Evolutionary conservation across 2,888 invertebrate genomes (phyloP).

Genomic region (Pammene aurita): DNA sequence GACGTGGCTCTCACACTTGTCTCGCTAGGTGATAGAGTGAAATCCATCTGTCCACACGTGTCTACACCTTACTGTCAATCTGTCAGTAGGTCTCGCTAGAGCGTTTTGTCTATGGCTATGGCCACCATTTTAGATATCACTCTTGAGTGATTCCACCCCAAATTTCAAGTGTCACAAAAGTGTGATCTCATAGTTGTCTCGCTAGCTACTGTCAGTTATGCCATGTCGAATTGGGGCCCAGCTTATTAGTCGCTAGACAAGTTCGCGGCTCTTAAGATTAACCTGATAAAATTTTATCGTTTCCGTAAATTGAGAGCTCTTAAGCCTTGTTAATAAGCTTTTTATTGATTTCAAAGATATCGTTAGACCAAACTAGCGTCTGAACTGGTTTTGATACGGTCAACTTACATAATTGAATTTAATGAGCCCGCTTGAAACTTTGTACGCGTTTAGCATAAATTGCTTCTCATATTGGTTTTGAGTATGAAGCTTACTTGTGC

Average conservation of each 20-base stretch:
- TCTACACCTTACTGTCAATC: too few relatives aligned
- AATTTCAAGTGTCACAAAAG: too few relatives aligned
- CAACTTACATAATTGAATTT: slow-evolving; percentile 21
- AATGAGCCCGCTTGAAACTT: slow-evolving; percentile 5
- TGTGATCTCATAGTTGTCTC: too few relatives aligned
- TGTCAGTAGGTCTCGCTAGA: too few relatives aligned
- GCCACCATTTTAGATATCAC: too few relatives aligned
- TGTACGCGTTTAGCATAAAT: not conserved
- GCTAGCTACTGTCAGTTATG: too few relatives aligned
- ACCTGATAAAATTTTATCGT: slow-evolving; percentile 43
- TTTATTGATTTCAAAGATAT: slow-evolving; percentile 30
- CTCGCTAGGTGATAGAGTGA: too few relatives aligned
- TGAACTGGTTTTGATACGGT: slow-evolving; percentile 22
- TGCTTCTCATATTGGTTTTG: not conserved
- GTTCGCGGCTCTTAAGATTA: slow-evolving; percentile 36
- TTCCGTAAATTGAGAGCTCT: slow-evolving; percentile 39
- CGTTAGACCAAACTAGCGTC: slow-evolving; percentile 22
- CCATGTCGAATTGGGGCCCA: too few relatives aligned
- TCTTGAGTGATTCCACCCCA: too few relatives aligned
- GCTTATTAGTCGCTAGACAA: slow-evolving; percentile 11
- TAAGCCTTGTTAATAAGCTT: slow-evolving; percentile 30
- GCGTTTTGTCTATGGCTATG: too few relatives aligned
- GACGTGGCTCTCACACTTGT: too few relatives aligned
- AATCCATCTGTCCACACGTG: too few relatives aligned
- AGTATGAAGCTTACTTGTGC: not conserved